A percentile compares a stretch with the other conserved stretches of the same genome.
These are phyloP conservation scores for Lanistes nyassanus DNA, from an alignment of 1,140 invertebrate species.

Conservation along the genomic window DNA sequence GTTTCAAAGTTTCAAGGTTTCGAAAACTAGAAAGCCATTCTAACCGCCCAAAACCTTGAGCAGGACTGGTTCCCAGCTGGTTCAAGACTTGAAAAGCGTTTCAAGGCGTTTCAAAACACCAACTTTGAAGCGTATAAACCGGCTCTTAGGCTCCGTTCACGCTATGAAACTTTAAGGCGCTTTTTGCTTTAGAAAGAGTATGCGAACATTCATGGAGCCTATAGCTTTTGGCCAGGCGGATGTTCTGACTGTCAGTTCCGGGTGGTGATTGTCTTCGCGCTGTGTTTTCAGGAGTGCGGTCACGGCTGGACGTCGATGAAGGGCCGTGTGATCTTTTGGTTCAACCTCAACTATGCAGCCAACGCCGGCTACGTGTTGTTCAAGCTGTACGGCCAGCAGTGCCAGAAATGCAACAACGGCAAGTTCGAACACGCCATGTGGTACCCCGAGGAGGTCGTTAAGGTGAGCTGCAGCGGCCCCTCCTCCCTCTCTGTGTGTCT, in stretches of 20 bases:
- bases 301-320: constrained; percentile 72
- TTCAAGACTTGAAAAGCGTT: too few species aligned
- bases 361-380: constrained; percentile 66
- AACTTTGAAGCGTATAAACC: too few species aligned
- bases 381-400: constrained; percentile 70
- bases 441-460: constrained; percentile 71
- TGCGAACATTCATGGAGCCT: too few species aligned
- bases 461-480: constrained; percentile 54
- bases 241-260: neutral
- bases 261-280: neutral
- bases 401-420: constrained; percentile 67
- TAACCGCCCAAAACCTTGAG: too few species aligned
- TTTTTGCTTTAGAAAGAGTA: too few species aligned
- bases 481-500: too few species aligned
- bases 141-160: too few species aligned
- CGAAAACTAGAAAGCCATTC: too few species aligned
- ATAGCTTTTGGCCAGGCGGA: neutral
- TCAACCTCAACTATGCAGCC: constrained; percentile 62
- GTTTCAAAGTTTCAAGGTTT: too few species aligned
- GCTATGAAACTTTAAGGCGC: too few species aligned
- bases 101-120: too few species aligned
- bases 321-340: constrained; percentile 69
- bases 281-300: constrained; percentile 62
- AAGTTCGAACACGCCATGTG: constrained; percentile 69
- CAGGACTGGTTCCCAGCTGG: too few species aligned